Percentiles rank a stretch among this genome's conserved stretches.
phyloP scores from a whole-genome alignment of 2,113 vertebrate species.

The Labeo catla region DNA sequence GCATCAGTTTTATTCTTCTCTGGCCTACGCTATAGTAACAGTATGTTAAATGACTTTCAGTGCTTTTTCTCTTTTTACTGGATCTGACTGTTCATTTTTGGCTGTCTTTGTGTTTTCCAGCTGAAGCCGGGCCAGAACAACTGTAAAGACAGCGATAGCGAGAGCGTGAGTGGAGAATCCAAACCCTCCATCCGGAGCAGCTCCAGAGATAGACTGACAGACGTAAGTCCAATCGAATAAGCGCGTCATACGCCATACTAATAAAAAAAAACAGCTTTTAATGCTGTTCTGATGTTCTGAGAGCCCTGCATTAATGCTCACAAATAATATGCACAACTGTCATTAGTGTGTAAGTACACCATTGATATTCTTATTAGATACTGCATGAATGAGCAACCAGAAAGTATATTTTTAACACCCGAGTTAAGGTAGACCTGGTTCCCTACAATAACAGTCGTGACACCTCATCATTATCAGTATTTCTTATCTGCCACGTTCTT shows the following conservation, averaged over 20 bases:
- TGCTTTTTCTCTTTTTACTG: background rate
- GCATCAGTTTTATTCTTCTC: background rate
- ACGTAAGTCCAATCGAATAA: constrained; percentile 81
- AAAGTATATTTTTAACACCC: background rate
- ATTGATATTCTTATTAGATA: background rate
- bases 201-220: constrained; percentile 90
- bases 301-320: background rate
- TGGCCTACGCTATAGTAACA: background rate
- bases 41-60: background rate
- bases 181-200: constrained; percentile 89
- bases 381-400: background rate
- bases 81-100: background rate
- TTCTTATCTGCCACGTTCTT: background rate
- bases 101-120: constrained; percentile 71
- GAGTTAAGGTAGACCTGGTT: background rate
- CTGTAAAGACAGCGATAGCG: constrained; percentile 91
- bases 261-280: background rate
- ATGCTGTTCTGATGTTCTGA: background rate
- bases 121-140: constrained; percentile 90
- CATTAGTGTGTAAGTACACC: background rate
- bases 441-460: background rate
- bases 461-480: background rate
- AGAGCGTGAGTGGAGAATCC: constrained; percentile 84
- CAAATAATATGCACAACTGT: background rate
- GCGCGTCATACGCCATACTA: background rate